Percentiles rank a stretch among this genome's conserved stretches.
phyloP scores from a whole-genome alignment of 2,888 invertebrate genomes.

The Megastigmus dorsalis region DNA sequence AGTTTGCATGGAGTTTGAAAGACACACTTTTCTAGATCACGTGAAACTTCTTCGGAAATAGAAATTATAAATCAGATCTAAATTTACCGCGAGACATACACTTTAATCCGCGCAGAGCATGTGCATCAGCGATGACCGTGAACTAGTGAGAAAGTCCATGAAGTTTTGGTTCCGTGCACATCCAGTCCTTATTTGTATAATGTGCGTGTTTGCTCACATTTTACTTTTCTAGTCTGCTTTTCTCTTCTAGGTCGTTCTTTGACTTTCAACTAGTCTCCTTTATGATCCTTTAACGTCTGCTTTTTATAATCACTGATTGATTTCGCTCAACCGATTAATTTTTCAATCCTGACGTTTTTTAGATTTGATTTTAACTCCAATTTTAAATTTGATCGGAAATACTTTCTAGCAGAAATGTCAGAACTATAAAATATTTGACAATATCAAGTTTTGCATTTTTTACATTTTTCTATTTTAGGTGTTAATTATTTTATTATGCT shows the following conservation, averaged over 20 bases:
- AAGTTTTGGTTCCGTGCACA: slow-evolving; percentile 73
- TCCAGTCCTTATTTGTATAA: slow-evolving; percentile 68
- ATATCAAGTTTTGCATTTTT: slow-evolving; percentile 5
- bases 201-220: slow-evolving; percentile 65
- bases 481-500: slow-evolving; percentile 65
- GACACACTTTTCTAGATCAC: background rate
- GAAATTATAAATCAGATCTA: slow-evolving; percentile 27
- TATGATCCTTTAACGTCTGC: slow-evolving; percentile 20
- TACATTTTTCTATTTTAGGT: slow-evolving; percentile 61
- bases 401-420: too few relatives aligned
- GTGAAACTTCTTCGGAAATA: slow-evolving; percentile 28
- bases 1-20: background rate
- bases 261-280: slow-evolving; percentile 57
- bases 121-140: slow-evolving; percentile 52
- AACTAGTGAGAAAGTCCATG: slow-evolving; percentile 68
- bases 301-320: too few relatives aligned
- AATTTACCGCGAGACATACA: slow-evolving; percentile 13
- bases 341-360: too few relatives aligned
- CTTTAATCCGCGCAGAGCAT: slow-evolving; percentile 40
- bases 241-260: slow-evolving; percentile 69
- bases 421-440: too few relatives aligned
- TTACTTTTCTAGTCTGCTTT: slow-evolving; percentile 70
- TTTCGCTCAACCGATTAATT: too few relatives aligned
- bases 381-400: too few relatives aligned
- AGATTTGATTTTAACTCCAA: too few relatives aligned